Conservation (phyloP, 64 coral and sea anemone species). For the Porites lutea region DNA sequence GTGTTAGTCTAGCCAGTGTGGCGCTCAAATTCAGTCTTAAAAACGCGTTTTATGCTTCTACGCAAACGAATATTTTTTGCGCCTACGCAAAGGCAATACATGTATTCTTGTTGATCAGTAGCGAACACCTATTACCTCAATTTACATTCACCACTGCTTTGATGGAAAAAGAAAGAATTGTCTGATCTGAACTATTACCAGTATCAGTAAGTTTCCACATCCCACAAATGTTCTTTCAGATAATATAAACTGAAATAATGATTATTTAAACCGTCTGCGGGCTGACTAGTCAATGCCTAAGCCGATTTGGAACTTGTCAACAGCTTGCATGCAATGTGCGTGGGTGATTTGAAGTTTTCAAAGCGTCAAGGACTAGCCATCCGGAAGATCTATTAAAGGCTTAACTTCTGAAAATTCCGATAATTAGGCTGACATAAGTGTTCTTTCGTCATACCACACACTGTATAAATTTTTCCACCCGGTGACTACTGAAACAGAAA, state of each 20-base stretch:
- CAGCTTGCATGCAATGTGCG: background rate
- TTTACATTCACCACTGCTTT: background rate
- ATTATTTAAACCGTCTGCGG: background rate
- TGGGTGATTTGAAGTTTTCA: too few species aligned
- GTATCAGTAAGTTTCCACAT: background rate
- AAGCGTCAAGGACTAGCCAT: background rate
- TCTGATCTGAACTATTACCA: background rate
- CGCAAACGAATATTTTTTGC: too few species aligned
- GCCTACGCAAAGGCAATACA: too few species aligned
- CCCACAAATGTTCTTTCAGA: background rate
- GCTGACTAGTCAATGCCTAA: background rate
- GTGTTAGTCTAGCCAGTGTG: too few species aligned
- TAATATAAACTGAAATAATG: background rate
- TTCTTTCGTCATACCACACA: too few species aligned
- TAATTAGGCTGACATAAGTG: too few species aligned
- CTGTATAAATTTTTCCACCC: too few species aligned
- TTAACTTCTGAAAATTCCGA: background rate
- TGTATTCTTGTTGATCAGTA: too few species aligned
- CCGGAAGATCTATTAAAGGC: background rate
- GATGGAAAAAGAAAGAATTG: too few species aligned
- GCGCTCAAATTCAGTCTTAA: too few species aligned
- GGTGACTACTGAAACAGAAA: too few species aligned
- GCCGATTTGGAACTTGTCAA: constrained; percentile 14
- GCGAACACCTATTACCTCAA: background rate
- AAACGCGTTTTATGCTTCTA: too few species aligned